Conservation (phyloP, 2,797 vertebrate species). For the Eidolon dupreanum region DNA sequence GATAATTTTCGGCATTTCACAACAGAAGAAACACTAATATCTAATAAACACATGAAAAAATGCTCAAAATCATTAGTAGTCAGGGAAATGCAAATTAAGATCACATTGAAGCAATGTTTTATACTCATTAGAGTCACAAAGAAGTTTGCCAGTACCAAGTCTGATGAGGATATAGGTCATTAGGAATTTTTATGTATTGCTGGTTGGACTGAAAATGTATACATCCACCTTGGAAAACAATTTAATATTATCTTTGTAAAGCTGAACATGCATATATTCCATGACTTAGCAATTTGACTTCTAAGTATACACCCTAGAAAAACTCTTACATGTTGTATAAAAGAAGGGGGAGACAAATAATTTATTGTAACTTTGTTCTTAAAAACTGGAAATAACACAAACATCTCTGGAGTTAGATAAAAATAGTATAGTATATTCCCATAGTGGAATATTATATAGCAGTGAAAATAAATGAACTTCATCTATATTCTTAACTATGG, state of each 20-base stretch:
- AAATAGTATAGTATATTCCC: not conserved
- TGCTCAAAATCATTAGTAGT: not conserved
- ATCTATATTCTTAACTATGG: not conserved
- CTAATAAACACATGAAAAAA: not conserved
- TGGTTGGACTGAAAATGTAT: not conserved
- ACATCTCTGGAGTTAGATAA: not conserved
- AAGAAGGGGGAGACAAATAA: not conserved
- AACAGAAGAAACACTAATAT: not conserved
- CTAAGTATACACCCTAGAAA: not conserved
- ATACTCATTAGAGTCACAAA: not conserved
- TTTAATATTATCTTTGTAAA: not conserved
- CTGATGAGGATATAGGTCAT: not conserved
- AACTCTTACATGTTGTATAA: not conserved
- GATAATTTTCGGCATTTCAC: not conserved
- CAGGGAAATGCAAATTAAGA: not conserved
- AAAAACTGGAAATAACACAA: not conserved
- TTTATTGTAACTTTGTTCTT: not conserved
- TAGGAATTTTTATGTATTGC: not conserved
- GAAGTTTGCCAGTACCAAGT: not conserved
- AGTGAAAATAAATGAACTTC: not conserved
- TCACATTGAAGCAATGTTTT: not conserved
- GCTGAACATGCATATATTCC: not conserved
- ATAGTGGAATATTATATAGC: not conserved
- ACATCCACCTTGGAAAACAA: not conserved
- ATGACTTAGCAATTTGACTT: not conserved